Conservation (phyloP, 2,797 vertebrate genomes). For the Sciurus vulgaris region DNA sequence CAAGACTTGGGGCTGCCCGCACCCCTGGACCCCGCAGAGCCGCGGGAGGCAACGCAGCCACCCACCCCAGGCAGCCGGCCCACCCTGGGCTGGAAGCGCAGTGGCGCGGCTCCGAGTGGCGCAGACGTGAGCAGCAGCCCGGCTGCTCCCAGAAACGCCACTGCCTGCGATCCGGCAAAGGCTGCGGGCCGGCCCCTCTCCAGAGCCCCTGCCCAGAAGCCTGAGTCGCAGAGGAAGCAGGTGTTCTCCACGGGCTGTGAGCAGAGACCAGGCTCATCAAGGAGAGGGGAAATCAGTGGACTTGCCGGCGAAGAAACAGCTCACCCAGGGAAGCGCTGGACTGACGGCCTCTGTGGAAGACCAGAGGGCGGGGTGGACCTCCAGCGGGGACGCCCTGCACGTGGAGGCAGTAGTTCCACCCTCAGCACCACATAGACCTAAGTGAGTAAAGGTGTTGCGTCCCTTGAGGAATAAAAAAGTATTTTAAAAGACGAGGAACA, state of each 20-base stretch:
- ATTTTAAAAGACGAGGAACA: too few species aligned
- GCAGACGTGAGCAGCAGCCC: conserved; percentile 34
- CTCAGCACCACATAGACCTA: too few species aligned
- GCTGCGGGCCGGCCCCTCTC: not conserved
- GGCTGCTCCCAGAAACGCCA: not conserved
- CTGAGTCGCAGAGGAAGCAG: not conserved
- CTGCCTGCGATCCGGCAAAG: conserved; percentile 67
- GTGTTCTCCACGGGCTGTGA: not conserved
- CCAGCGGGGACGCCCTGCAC: too few species aligned
- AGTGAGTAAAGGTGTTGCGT: too few species aligned
- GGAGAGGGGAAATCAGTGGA: not conserved
- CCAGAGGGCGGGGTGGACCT: too few species aligned
- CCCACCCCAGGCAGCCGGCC: not conserved
- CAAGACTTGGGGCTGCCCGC: not conserved
- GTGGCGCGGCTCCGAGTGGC: conserved; percentile 71
- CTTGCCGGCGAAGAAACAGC: not conserved
- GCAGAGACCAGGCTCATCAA: not conserved
- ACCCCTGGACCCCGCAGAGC: not conserved
- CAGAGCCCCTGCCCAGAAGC: not conserved
- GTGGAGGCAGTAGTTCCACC: too few species aligned
- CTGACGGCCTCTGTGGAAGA: too few species aligned
- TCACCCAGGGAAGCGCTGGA: not conserved
- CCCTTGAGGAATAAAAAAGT: too few species aligned
- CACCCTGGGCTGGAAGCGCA: conserved; percentile 34
- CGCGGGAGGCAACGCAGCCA: not conserved